Conservation (phyloP, 1,140 invertebrate species). For the Psix sp. region DNA sequence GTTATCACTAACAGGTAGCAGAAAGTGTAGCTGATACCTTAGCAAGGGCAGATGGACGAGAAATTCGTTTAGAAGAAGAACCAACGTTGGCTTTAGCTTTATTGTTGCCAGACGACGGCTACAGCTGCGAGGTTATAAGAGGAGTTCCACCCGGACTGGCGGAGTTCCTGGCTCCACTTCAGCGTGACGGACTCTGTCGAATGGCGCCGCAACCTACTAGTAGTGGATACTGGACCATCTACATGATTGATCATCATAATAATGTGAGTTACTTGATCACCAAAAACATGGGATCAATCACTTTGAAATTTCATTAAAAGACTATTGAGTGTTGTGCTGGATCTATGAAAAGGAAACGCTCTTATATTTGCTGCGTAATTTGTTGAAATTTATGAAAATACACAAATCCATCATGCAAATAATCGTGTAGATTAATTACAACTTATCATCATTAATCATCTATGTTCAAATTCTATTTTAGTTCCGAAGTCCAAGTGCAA, state of each 20-base stretch:
- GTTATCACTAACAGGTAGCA: slow-evolving; percentile 82
- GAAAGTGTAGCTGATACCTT: slow-evolving; percentile 95
- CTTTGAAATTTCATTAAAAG: too few relatives aligned
- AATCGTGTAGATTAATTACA: slow-evolving; percentile 12
- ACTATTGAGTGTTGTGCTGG: too few relatives aligned
- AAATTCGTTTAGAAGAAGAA: slow-evolving; percentile 90
- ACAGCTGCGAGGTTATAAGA: slow-evolving; percentile 96
- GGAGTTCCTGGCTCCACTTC: slow-evolving; percentile 93
- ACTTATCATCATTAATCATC: not conserved
- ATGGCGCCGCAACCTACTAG: slow-evolving; percentile 93
- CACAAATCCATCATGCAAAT: not conserved
- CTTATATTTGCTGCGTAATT: too few relatives aligned
- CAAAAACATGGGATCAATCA: too few relatives aligned
- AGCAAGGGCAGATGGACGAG: slow-evolving; percentile 91
- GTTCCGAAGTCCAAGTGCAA: slow-evolving; percentile 81
- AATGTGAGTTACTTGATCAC: slow-evolving; percentile 70
- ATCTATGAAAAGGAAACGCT: too few relatives aligned
- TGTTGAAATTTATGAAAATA: too few relatives aligned
- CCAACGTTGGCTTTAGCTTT: slow-evolving; percentile 92
- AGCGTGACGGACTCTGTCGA: slow-evolving; percentile 90
- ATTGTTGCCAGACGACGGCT: slow-evolving; percentile 97
- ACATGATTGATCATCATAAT: slow-evolving; percentile 84
- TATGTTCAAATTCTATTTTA: slow-evolving; percentile 66
- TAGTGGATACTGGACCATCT: slow-evolving; percentile 95
- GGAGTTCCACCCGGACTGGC: slow-evolving; percentile 94